Percentiles rank a stretch among this genome's conserved stretches.
phyloP scores from a whole-genome alignment of 2,113 vertebrate genomes.

The Axis porcinus region DNA sequence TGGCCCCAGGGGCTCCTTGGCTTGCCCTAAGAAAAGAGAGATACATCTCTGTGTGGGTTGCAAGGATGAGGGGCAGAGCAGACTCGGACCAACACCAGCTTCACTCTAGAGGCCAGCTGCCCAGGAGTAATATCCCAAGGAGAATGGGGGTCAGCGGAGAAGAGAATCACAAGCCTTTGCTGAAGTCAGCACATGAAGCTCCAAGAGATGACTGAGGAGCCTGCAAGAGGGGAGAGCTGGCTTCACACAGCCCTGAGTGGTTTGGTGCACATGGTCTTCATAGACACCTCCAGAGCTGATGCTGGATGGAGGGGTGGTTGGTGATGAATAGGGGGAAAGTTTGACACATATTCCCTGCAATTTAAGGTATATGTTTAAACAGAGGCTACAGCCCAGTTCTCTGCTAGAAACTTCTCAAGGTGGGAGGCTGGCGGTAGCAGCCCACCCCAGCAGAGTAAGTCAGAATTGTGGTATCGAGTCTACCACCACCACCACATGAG shows the following conservation, averaged over 20 bases:
- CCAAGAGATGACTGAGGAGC: background rate
- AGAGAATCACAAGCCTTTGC: background rate
- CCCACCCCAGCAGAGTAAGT: background rate
- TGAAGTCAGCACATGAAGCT: background rate
- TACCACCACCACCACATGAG: background rate
- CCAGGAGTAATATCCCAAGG: background rate
- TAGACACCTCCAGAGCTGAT: background rate
- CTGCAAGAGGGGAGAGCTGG: background rate
- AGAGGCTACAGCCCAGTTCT: background rate
- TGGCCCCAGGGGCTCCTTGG: background rate
- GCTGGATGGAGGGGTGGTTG: background rate
- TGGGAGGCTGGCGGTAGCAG: background rate
- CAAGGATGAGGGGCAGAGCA: background rate
- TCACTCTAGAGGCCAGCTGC: background rate
- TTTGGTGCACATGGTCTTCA: background rate
- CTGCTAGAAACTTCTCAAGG: background rate
- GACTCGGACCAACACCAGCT: background rate
- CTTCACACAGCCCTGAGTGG: rapidly evolving
- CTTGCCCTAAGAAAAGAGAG: background rate
- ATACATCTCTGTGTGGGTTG: rapidly evolving
- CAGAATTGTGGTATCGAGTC: background rate
- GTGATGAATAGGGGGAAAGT: background rate
- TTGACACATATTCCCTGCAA: background rate
- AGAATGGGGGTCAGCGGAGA: background rate
- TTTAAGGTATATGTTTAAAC: background rate